Percentiles rank a stretch among this genome's conserved stretches.
phyloP scores from a whole-genome alignment of 2,797 vertebrate genomes.

The Eutrigla gurnardus region DNA sequence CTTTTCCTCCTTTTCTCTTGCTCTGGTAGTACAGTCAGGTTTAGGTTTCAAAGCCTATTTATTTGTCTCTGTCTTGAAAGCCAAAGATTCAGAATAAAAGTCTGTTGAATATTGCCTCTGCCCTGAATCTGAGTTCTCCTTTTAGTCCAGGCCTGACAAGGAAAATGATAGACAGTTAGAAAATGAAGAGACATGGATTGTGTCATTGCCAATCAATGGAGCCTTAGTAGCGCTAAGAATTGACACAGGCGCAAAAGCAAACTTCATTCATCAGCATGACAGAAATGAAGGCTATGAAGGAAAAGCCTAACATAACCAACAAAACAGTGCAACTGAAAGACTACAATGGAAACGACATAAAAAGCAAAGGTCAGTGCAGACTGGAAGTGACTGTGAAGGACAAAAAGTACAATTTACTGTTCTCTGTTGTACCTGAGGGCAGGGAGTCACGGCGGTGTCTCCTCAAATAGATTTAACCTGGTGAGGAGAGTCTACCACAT shows the following conservation, averaged over 20 bases:
- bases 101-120: no score
- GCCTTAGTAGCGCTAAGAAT: slow-evolving; percentile 13
- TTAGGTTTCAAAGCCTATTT: no score
- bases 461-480: slow-evolving; percentile 15
- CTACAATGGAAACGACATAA: slow-evolving; percentile 46
- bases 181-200: slow-evolving; percentile 37
- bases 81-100: no score
- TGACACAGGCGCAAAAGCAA: slow-evolving; percentile 37
- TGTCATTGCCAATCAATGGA: slow-evolving; percentile 33
- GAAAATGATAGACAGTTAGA: background rate
- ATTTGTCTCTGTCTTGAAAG: no score
- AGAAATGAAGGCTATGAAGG: slow-evolving; percentile 39
- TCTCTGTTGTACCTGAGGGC: slow-evolving; percentile 18
- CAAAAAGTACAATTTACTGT: slow-evolving; percentile 8
- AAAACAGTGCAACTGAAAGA: slow-evolving; percentile 32
- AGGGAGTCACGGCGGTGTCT: slow-evolving; percentile 11
- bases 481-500: slow-evolving; percentile 23
- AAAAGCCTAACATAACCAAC: slow-evolving; percentile 26
- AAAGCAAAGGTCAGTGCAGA: slow-evolving; percentile 15
- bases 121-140: no score
- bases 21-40: no score
- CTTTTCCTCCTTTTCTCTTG: no score
- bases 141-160: background rate
- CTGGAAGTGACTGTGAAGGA: slow-evolving; percentile 23
- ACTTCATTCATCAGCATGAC: slow-evolving; percentile 10